These are phyloP conservation scores for Antennarius maculatus DNA, from an alignment of 2,797 vertebrate species.

Conservation along the genomic window DNA sequence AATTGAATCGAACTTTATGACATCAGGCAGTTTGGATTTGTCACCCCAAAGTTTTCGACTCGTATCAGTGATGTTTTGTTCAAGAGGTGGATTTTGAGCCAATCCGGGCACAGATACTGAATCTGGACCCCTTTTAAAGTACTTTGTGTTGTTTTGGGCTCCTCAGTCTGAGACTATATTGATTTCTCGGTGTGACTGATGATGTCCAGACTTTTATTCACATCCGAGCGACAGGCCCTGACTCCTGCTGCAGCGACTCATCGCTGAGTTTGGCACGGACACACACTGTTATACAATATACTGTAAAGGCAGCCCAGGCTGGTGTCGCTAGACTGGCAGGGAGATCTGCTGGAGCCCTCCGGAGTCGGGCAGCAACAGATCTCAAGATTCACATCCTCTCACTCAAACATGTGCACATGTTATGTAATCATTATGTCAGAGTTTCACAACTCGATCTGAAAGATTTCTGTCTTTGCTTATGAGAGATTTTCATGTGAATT, in stretches of 20 bases:
- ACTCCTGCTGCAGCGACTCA: slow-evolving; percentile 1
- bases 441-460: background rate
- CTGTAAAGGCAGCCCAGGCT: slow-evolving; percentile 33
- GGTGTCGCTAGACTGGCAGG: slow-evolving; percentile 31
- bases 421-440: slow-evolving; percentile 12
- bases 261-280: slow-evolving; percentile 34
- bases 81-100: no score
- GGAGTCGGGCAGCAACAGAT: slow-evolving; percentile 33
- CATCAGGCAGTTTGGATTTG: no score
- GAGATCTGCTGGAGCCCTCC: slow-evolving; percentile 14
- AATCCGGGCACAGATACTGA: no score
- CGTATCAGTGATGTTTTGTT: no score
- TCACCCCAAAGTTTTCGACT: no score
- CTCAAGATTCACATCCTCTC: slow-evolving; percentile 5
- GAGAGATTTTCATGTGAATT: no score
- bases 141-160: background rate
- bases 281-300: slow-evolving; percentile 54
- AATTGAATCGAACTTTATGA: no score
- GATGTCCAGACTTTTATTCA: slow-evolving; percentile 1
- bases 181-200: background rate
- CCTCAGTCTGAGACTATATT: background rate
- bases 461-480: no score
- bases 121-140: no score
- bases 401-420: background rate
- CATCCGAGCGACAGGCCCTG: slow-evolving; percentile 10